phyloP scores from a whole-genome alignment of 2,113 vertebrate genomes.

The Sorex fumeus region DNA sequence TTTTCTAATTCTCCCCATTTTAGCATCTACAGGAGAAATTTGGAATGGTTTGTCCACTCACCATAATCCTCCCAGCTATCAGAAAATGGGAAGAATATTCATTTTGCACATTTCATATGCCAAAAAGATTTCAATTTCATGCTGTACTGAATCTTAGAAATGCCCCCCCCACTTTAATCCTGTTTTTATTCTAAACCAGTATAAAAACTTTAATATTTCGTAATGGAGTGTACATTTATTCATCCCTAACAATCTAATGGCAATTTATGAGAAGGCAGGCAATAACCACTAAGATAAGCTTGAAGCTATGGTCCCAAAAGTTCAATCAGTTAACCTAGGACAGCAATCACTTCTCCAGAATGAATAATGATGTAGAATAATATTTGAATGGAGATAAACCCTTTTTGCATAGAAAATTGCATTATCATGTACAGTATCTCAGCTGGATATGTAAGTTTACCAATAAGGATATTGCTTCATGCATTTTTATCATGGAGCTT shows the following conservation, averaged over 20 bases:
- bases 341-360: constrained; percentile 85
- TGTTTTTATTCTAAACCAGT: constrained; percentile 86
- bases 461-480: constrained; percentile 84
- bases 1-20: not conserved
- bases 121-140: constrained; percentile 87
- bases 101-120: constrained; percentile 81
- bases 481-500: constrained; percentile 83
- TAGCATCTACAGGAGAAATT: constrained; percentile 14
- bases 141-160: constrained; percentile 84
- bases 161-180: constrained; percentile 81
- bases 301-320: constrained; percentile 86
- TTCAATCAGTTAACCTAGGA: constrained; percentile 90
- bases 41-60: constrained; percentile 35
- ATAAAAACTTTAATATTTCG: constrained; percentile 87
- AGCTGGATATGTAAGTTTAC: constrained; percentile 86
- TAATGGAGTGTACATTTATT: constrained; percentile 85
- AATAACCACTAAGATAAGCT: constrained; percentile 83
- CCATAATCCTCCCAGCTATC: constrained; percentile 72
- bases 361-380: constrained; percentile 88
- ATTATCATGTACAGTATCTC: constrained; percentile 84
- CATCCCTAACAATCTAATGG: constrained; percentile 85
- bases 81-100: constrained; percentile 81
- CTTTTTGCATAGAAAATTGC: constrained; percentile 89
- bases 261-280: constrained; percentile 86
- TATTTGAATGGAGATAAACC: constrained; percentile 87